These are phyloP conservation scores for Zaprionus inermis DNA, from an alignment of 1,140 invertebrate genomes.

Conservation along the genomic window DNA sequence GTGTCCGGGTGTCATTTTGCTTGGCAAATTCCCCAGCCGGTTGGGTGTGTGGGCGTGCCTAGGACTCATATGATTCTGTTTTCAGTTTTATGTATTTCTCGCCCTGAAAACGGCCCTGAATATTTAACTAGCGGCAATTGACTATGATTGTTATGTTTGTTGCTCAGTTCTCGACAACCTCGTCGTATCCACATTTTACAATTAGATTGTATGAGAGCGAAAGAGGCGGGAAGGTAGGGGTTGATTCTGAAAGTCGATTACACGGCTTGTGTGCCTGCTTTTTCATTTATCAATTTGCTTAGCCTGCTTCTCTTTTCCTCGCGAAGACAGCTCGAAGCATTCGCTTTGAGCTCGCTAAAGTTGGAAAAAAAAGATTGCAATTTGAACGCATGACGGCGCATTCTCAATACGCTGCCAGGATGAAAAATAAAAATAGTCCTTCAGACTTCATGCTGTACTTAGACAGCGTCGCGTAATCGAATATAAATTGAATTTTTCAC, in stretches of 20 bases:
- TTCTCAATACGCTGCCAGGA: conserved; percentile 65
- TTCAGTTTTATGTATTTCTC: conserved; percentile 67
- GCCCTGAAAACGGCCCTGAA: conserved; percentile 60
- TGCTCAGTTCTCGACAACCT: conserved; percentile 26
- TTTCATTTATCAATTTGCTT: conserved; percentile 75
- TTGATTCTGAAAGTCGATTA: not conserved
- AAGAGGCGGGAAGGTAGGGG: not conserved
- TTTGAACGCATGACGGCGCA: conserved; percentile 77
- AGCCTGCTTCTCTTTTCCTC: conserved; percentile 25
- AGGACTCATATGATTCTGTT: conserved; percentile 32
- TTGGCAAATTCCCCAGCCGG: not conserved
- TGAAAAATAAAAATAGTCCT: conserved; percentile 40
- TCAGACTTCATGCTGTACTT: conserved; percentile 65
- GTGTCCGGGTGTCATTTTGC: conserved; percentile 48
- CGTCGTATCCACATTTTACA: conserved; percentile 53
- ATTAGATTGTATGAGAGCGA: conserved; percentile 48
- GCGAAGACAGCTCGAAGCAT: conserved; percentile 13
- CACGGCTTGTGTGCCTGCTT: conserved; percentile 13
- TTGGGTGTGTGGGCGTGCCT: conserved; percentile 10
- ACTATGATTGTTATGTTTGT: conserved; percentile 76
- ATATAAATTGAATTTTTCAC: conserved; percentile 80
- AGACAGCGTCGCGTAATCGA: conserved; percentile 77
- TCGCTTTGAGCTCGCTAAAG: conserved; percentile 30
- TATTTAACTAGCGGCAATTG: conserved; percentile 77
- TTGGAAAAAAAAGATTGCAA: conserved; percentile 64